Evolutionary conservation across 2,797 vertebrate species (phyloP).

Genomic region (Takifugu rubripes): DNA sequence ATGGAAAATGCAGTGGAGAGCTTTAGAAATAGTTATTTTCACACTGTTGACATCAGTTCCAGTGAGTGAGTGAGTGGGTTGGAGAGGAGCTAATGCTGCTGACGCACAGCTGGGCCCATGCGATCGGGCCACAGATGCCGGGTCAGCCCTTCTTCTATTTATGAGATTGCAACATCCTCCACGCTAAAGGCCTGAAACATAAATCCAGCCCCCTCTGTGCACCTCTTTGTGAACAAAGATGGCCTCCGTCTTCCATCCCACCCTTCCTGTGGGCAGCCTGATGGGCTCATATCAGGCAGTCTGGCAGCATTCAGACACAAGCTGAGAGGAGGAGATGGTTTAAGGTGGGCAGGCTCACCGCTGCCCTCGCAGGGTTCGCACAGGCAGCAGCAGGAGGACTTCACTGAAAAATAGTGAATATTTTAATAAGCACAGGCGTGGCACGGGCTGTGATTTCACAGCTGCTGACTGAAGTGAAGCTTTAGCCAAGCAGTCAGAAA

Average conservation of each 20-base stretch:
- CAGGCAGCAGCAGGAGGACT: conserved; percentile 26
- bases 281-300: conserved; percentile 48
- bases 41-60: conserved; percentile 41
- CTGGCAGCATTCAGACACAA: conserved; percentile 37
- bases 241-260: conserved; percentile 34
- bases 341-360: conserved; percentile 33
- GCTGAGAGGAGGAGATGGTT: conserved; percentile 36
- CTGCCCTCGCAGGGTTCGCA: conserved; percentile 24
- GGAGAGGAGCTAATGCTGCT: conserved; percentile 41
- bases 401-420: neutral
- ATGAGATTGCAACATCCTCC: conserved; percentile 40
- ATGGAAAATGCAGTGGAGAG: conserved; percentile 7
- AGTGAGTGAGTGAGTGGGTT: conserved; percentile 45
- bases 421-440: conserved; percentile 15
- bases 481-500: conserved; percentile 28
- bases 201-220: conserved; percentile 39
- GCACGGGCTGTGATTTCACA: conserved; percentile 17
- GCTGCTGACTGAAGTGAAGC: conserved; percentile 16
- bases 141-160: conserved; percentile 49
- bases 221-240: conserved; percentile 51
- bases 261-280: conserved; percentile 43
- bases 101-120: conserved; percentile 45
- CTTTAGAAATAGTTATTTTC: conserved; percentile 41
- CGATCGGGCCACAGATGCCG: conserved; percentile 37
- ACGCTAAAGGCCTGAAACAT: conserved; percentile 39